Conservation (phyloP, 2,888 invertebrate genomes). For the Sepioteuthis lessoniana region DNA sequence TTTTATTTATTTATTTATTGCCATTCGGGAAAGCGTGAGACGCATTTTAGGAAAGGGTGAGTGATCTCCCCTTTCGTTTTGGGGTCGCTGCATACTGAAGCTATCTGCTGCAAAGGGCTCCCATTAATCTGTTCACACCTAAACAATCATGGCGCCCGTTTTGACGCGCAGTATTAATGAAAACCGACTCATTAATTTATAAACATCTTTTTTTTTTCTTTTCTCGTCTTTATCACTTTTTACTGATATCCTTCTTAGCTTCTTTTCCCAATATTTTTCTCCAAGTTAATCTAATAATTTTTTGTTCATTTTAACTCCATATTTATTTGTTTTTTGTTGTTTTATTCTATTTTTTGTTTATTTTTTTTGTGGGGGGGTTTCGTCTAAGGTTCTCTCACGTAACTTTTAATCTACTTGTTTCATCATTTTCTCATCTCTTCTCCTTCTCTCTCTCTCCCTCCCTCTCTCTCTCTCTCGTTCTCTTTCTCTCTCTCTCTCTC, state of each 20-base stretch:
- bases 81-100: conserved; percentile 21
- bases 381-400: not conserved
- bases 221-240: not conserved
- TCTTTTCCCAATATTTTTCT: not conserved
- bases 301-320: not conserved
- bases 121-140: conserved; percentile 20
- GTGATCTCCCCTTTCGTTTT: conserved; percentile 21
- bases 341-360: not conserved
- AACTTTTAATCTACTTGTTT: not conserved
- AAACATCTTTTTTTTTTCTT: not conserved
- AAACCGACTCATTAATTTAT: conserved; percentile 17
- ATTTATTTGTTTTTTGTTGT: not conserved
- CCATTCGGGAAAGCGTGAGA: not conserved
- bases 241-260: not conserved
- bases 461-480: not conserved
- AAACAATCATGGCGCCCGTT: conserved; percentile 33
- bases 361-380: not conserved
- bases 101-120: not conserved
- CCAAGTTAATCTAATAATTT: conserved; percentile 24
- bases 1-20: not conserved
- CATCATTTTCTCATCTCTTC: not conserved
- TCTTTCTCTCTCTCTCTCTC: not conserved
- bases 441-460: not conserved
- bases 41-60: conserved; percentile 33
- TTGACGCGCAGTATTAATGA: not conserved